Evolutionary conservation across 2,888 invertebrate genomes (phyloP), one percentile per base, ranked within the genome.

Genomic region (Lasioglossum calceatum): DNA sequence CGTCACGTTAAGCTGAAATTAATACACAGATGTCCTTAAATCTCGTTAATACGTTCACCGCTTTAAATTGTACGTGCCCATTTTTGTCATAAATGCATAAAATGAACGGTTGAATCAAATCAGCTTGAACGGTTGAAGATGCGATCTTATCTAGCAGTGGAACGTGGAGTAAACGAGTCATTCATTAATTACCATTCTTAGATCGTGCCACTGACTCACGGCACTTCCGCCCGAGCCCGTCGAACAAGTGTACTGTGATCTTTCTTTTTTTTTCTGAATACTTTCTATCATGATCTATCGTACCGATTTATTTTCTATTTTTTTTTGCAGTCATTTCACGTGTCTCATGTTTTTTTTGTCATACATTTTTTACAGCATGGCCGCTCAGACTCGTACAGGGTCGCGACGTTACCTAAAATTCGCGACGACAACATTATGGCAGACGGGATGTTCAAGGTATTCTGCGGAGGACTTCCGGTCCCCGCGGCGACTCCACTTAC

Each of bases 381-480:
- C 96, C 98, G 98, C 95, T 97, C 98, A 96, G 99, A 99, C 97
- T 99, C 99, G 96, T 99, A 99, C 97, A 97, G 99, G 96, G 98
- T 98, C 97, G 99, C 99, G 94, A 99, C 99, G 95, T 98, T 98
- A 96, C 98, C 98, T 93, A 97, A 97, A 96, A 96, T 98, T 96
- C 97, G 98, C 97, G 98, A 98, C 96, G 99, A 99, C 97, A 98
- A 98, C 97, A 98, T 98, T 97, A 98, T 98, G 92, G 98, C 98
- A 94, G 98, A 98, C 96, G 98, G 98, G 96, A 97, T 97, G 97
- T 97, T 97, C 95, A 98, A 98, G 98, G 98, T 98, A 96, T 95
- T 88, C 82, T 39, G 85, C 72, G 76, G 64, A 50, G 79, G 87
- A 87, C 82, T 87, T 82, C 83, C 87, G 80, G 77, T 82, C 85